These are phyloP conservation scores for Falco punctatus DNA, from an alignment of 2,113 vertebrate genomes.

Conservation along the genomic window DNA sequence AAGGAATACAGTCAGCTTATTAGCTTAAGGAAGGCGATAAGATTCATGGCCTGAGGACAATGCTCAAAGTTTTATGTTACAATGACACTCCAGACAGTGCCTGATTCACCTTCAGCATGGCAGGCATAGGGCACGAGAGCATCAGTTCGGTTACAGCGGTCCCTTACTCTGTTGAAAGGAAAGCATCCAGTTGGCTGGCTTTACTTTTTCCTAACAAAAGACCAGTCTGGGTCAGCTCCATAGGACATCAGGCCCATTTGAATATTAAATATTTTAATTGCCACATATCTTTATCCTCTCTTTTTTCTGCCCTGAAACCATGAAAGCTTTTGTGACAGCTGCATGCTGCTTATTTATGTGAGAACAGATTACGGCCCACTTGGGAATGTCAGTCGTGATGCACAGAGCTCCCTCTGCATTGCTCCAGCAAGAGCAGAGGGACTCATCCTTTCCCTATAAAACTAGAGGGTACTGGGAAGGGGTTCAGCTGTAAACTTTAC, in stretches of 20 bases:
- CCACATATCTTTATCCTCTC: background rate
- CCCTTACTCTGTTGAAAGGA: background rate
- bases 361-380: background rate
- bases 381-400: background rate
- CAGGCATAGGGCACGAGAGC: background rate
- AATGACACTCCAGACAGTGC: background rate
- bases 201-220: background rate
- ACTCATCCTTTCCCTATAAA: background rate
- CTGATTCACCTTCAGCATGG: background rate
- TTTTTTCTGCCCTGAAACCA: background rate
- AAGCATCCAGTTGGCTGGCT: background rate
- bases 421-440: background rate
- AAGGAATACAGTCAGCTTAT: background rate
- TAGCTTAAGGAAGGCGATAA: background rate
- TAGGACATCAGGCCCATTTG: background rate
- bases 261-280: slow-evolving; percentile 55
- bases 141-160: background rate
- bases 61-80: background rate
- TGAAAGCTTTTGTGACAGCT: slow-evolving; percentile 11
- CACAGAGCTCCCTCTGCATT: background rate
- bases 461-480: background rate
- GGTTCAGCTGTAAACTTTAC: background rate
- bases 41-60: background rate
- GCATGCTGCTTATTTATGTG: background rate
- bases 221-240: background rate